phyloP scores from a whole-genome alignment of 2,113 vertebrate species.

The Cyanistes caeruleus region DNA sequence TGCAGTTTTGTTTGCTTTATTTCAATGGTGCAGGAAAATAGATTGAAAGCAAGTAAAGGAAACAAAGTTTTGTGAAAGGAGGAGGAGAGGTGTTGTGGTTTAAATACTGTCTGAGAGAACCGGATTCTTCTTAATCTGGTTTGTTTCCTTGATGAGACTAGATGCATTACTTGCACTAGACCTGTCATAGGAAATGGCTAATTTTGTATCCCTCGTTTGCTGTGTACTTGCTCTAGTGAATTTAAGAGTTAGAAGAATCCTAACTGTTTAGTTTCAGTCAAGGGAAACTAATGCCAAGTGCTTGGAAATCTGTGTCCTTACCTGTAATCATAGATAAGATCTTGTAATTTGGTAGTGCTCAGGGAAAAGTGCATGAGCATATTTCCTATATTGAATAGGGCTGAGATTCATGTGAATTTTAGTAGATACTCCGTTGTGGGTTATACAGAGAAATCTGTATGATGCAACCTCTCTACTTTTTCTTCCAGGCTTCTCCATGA shows the following conservation, averaged over 20 bases:
- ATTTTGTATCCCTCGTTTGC: not conserved
- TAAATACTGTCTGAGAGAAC: not conserved
- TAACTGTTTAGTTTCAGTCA: not conserved
- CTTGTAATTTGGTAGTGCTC: not conserved
- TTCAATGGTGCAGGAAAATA: not conserved
- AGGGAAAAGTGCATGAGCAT: not conserved
- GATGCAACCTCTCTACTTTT: not conserved
- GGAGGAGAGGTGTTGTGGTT: not conserved
- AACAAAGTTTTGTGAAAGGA: not conserved
- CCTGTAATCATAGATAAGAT: not conserved
- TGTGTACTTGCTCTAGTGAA: not conserved
- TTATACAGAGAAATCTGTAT: not conserved
- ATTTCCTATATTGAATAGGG: not conserved
- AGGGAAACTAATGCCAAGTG: not conserved
- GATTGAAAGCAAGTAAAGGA: not conserved
- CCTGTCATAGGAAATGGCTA: not conserved
- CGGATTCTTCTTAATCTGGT: not conserved
- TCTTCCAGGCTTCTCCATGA: not conserved
- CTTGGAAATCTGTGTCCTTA: not conserved
- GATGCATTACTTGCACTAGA: not conserved
- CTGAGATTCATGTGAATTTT: not conserved
- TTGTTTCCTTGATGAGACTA: not conserved
- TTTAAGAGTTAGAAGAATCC: not conserved
- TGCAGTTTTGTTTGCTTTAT: not conserved
- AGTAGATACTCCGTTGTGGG: not conserved